Base-by-base conservation (phyloP, 2,888 invertebrate genomes). In the Habrosyne pyritoides region DNA sequence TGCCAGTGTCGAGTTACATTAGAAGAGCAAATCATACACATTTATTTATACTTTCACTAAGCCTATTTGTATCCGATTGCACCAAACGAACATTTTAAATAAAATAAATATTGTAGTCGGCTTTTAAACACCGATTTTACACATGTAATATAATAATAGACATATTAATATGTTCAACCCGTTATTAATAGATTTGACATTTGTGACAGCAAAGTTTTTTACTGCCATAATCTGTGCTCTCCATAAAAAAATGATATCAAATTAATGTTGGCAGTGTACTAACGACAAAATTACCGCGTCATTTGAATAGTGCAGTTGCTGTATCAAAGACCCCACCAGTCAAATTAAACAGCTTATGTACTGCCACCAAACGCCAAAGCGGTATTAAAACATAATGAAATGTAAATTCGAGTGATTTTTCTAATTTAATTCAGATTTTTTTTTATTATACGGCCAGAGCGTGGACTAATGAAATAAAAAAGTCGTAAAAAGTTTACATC, bases 331-430 rank as follows among this genome's bases (percentile, higher is more conserved):
- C 46, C 46, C 53, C 28, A 51, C 33, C 36, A 52, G 49, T 47
- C 52, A 52, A 52, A 24, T 52, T 47, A 47, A 51, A 26, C 42
- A 12, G 21, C 18, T 22, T 53, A 57, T 54, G 53, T 57, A 57
- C 53, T 51, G 47, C 36, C 21, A 18, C 12, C 21, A 28, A 47
- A 53, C 28, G 53, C 49, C 21, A 26, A 53, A 52, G 10, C 26
- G 50, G 33, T 36, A 26, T 21, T 53, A 53, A 53, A 53, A 42
- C 42, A 36, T 53, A 53, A 51, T 56, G 26, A 54, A 51, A 53
- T 54, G 51, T 49, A 56, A 30, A 50, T 57, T 52, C 24, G n/a
- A 54, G 36, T 52, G 26, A 51, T 7, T 46, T 47, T 57, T 18
- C 21, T 21, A 48, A 53, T 50, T 50, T 50, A 28, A 50, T 50